Base-by-base conservation (phyloP, 2,113 vertebrate genomes). In the Oncorhynchus tshawytscha region DNA sequence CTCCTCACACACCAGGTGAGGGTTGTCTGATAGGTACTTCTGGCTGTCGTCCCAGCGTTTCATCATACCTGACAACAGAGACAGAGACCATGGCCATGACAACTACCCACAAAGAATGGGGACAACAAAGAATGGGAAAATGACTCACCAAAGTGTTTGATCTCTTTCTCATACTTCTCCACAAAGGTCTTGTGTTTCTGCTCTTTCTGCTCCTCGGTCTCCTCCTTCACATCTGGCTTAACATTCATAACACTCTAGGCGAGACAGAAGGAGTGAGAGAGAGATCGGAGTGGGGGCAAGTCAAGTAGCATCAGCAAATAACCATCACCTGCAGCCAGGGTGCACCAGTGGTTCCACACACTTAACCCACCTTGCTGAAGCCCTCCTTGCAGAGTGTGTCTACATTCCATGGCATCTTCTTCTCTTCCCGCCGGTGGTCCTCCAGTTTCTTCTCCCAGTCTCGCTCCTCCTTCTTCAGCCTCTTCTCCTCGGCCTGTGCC, bases 31-130 rank as follows among this genome's bases (percentile, higher is more conserved):
- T 9, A 99, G 93, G 81, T 94, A 97, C 66, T 96, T 97, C 92
- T 97, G 97, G 88, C 96, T 98, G 92, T 98, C 97, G 0, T 98
- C 96, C 97, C 97, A 98, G 48, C 96, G 96, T 31, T 92, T 92
- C 73, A 98, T 81, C 97, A 99, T 98, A 39, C 97, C 96, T 98
- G 81, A n/a, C 71, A 68, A 31, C 39, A 72, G 75, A n/a, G 72
- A 20, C 9, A 45, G 49, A 39, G 11, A 73, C 2, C 18, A 0
- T 51, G 1, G 22, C 12, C 57, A 34, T 75, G 27, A 48, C n/a
- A 60, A 5, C 20, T 18, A n/a, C 39, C 1, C 22, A 22, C 8
- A 12, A 45, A 45, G 39, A 45, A 45, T 45, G 39, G 9, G 9
- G 39, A 11, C 12, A 1, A 54, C 51, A 54, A 54, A 54, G 51